These are phyloP conservation scores for Sciurus niger DNA, from an alignment of 2,113 vertebrate species.

Conservation along the genomic window DNA sequence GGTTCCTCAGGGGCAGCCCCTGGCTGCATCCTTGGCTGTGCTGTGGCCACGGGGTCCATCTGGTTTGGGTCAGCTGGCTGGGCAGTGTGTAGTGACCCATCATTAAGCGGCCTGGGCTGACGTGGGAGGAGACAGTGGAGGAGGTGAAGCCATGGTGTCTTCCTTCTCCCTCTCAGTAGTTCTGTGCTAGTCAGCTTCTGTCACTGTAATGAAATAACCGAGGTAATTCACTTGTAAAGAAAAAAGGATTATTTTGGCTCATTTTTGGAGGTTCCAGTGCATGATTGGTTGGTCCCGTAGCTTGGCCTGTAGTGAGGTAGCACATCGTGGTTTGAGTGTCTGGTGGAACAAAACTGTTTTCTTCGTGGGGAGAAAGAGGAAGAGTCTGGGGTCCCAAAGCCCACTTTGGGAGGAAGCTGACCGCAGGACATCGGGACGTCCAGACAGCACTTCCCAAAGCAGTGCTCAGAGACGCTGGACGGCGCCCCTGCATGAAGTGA, in stretches of 20 bases:
- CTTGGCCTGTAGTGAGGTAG: background rate
- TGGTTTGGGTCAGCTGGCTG: too few species aligned
- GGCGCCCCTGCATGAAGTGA: background rate
- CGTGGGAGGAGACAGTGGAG: background rate
- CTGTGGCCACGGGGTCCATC: background rate
- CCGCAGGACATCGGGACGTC: background rate
- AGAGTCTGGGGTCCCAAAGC: too few species aligned
- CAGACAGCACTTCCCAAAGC: background rate
- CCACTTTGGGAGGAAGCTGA: background rate
- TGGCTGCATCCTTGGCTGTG: background rate
- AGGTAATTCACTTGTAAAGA: background rate
- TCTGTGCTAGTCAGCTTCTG: too few species aligned
- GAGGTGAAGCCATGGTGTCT: background rate
- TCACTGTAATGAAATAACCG: background rate
- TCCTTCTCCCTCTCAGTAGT: background rate
- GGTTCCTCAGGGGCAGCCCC: too few species aligned
- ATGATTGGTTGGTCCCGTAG: background rate
- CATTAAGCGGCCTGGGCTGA: background rate
- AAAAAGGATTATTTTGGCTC: too few species aligned
- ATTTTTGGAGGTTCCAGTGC: background rate
- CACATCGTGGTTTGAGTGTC: fast-evolving
- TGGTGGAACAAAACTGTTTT: too few species aligned
- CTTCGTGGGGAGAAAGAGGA: too few species aligned
- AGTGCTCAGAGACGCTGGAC: background rate
- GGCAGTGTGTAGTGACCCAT: background rate